Conservation (phyloP, 2,888 invertebrate genomes). For the Yponomeuta evonymella region DNA sequence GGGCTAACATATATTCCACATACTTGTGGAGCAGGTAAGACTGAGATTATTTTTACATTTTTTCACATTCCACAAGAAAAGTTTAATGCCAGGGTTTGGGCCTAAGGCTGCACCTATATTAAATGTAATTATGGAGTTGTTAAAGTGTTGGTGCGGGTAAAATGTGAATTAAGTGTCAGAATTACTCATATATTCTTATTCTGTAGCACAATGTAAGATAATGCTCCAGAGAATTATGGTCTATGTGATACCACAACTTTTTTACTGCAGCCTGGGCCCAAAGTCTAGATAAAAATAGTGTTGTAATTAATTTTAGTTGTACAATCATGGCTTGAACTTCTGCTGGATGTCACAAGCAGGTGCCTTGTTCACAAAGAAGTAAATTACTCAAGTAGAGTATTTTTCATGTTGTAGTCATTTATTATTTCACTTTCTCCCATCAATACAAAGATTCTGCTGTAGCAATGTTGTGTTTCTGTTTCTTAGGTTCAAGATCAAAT, state of each 20-base stretch:
- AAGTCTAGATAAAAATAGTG: neutral
- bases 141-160: too few relatives aligned
- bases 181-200: too few relatives aligned
- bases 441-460: conserved; percentile 4
- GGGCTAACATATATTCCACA: conserved; percentile 64
- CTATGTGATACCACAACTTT: neutral
- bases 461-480: conserved; percentile 26
- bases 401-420: conserved; percentile 14
- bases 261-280: neutral
- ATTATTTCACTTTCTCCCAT: neutral
- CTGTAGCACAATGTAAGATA: neutral
- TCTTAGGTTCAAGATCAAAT: conserved; percentile 98
- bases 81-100: neutral
- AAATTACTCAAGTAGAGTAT: neutral
- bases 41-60: conserved; percentile 63
- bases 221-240: neutral
- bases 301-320: neutral
- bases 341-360: conserved; percentile 10
- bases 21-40: conserved; percentile 72
- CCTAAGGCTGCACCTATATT: neutral
- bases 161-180: too few relatives aligned
- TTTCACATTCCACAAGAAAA: conserved; percentile 37
- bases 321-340: conserved; percentile 1
- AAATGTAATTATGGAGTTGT: neutral
- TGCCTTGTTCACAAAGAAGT: neutral